Base-by-base conservation (phyloP, 2,113 vertebrate genomes). In the Urocitellus parryii region DNA sequence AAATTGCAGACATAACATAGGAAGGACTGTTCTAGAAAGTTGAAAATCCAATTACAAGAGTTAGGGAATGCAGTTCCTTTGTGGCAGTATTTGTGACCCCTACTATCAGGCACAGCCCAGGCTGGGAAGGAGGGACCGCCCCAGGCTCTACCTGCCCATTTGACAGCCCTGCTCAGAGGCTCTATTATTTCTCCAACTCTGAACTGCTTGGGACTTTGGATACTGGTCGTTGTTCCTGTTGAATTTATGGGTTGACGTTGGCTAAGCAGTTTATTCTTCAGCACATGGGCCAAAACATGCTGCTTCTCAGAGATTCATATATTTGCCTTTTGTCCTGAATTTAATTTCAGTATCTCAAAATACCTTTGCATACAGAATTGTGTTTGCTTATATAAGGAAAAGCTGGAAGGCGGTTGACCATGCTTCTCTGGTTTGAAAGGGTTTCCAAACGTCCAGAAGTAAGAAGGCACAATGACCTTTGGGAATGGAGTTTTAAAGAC, bases 21-120 rank as follows among this genome's bases (percentile, higher is more conserved):
- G 97, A 96, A 95, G 95, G 96, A 73, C 97, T 95, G 65, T n/a
- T 97, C 39, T 24, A 74, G 72, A 95, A 88, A 89, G 82, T 70
- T 97, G 85, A 87, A 88, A 90, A 94, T 94, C 88, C 37, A 83
- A 96, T 91, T 39, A 79, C 34, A 10, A 70, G 56, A 88, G 70
- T 70, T 6, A 2, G 48, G 72, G 85, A 83, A 51, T 68, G 48
- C 8, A 9, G 65, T 22, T 16, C 3, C 0, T 34, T 80, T 39
- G 81, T 56, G 32, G 53, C 27, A 65, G 63, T 14, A 0, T 56
- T 29, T 53, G 67, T 92, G 78, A 86, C 70, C 29, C 81, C 89
- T 24, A 20, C 56, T 17, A 5, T 20, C 24, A 51, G 51, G 24
- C n/a, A 20, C 32, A 58, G 51, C 37, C 24, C 18, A 1, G 65